Base-by-base conservation (phyloP, 2,797 vertebrate species). In the Alfaro cultratus region DNA sequence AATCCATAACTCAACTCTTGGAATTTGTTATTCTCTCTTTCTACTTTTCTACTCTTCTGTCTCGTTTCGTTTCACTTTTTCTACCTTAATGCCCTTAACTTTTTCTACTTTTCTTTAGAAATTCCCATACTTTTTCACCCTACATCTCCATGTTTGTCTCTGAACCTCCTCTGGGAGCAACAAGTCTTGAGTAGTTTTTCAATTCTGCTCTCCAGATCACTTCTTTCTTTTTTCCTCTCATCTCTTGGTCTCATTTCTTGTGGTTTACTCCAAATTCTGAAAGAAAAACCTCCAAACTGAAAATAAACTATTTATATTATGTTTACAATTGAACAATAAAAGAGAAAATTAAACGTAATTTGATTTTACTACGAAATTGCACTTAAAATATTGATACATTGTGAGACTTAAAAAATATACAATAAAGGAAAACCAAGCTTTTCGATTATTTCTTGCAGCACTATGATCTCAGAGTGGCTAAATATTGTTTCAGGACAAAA, bases 1-100 rank as follows among this genome's bases (percentile, higher is more conserved):
- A 87, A 92, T 91, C 91, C 79, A 90, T 91, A 89, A 81, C 85
- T 78, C 74, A 26, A 76, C 81, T 87, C 81, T 80, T 0, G 0
- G 83, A 43, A 81, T 89, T 89, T 88, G 76, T 81, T 88, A 80
- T 90, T 89, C 86, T 87, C 78, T 74, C 67, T 75, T 87, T 85
- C 77, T 67, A 80, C 82, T 75, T 68, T 78, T 80, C 84, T 77
- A 75, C 77, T 75, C 83, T 74, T 88, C 82, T 29, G 67, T 82
- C 83, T 83, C 76, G 53, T 43, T 53, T 80, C 81, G 76, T 64
- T 80, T 79, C 68, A 76, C 60, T 75, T 60, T 60, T 71, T 55
- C 34, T 70, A 49, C 64, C 68, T 34, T 71, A 71, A 57, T 34
- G 21, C 75, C 76, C 77, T 34, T 73, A 18, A 55, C 68, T 34